Conservation (phyloP, 2,888 invertebrate genomes). For the Platycheirus rosarum region DNA sequence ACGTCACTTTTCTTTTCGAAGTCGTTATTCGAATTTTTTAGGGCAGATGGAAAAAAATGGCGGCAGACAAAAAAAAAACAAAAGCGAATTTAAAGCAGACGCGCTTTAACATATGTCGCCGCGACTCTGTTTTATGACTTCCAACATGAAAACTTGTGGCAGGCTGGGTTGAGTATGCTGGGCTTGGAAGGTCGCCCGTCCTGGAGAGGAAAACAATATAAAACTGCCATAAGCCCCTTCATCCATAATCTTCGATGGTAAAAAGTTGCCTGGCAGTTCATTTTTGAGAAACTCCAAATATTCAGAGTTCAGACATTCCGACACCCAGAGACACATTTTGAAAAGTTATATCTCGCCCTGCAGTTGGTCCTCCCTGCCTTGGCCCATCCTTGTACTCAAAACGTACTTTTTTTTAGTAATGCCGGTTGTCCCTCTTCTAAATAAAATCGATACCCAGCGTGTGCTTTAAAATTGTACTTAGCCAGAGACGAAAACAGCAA, state of each 20-base stretch:
- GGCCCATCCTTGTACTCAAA: constrained; percentile 9
- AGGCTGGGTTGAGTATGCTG: not conserved
- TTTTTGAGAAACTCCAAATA: constrained; percentile 36
- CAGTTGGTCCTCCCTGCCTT: constrained; percentile 13
- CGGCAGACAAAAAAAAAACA: not conserved
- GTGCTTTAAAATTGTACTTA: constrained; percentile 37
- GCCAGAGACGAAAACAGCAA: constrained; percentile 17
- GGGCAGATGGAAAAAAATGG: not conserved
- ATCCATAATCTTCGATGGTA: constrained; percentile 59
- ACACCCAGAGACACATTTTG: constrained; percentile 67
- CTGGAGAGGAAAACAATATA: not conserved
- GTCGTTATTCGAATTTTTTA: constrained; percentile 40
- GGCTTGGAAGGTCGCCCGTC: not conserved
- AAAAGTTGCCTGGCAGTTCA: constrained; percentile 32
- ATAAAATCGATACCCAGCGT: constrained; percentile 59
- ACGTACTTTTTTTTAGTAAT: constrained; percentile 48
- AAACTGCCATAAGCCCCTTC: constrained; percentile 16
- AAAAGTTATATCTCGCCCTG: constrained; percentile 68
- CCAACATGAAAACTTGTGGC: constrained; percentile 17
- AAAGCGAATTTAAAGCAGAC: constrained; percentile 29
- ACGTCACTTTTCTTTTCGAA: constrained; percentile 37
- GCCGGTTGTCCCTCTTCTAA: constrained; percentile 36
- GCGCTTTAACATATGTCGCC: constrained; percentile 49
- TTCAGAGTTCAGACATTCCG: constrained; percentile 71
- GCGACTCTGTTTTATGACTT: constrained; percentile 37